These are phyloP conservation scores for Taenioides sp. DNA, from an alignment of 2,797 vertebrate genomes.

Conservation along the genomic window DNA sequence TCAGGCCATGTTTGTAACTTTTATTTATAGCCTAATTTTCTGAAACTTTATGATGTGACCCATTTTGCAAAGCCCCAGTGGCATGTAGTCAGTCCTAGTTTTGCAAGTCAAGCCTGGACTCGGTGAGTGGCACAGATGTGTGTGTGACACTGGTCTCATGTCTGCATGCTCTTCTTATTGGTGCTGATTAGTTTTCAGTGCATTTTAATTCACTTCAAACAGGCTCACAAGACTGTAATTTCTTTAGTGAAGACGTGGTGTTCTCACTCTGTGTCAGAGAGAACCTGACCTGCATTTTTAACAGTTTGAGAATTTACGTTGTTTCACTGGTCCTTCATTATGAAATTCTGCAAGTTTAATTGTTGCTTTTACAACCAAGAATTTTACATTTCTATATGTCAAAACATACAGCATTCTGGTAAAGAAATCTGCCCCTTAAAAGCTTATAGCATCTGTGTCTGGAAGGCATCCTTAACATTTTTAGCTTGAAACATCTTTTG, in stretches of 20 bases:
- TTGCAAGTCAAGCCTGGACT: slow-evolving; percentile 29
- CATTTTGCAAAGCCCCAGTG: slow-evolving; percentile 43
- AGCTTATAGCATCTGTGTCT: neutral
- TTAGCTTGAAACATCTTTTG: neutral
- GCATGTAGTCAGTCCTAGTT: slow-evolving; percentile 46
- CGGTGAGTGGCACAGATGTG: neutral
- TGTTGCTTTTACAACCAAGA: neutral
- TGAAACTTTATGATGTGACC: slow-evolving; percentile 39
- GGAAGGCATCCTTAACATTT: neutral
- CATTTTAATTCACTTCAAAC: slow-evolving; percentile 19
- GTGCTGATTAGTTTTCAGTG: slow-evolving; percentile 43
- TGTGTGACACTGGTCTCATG: slow-evolving; percentile 50
- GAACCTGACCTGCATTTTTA: neutral
- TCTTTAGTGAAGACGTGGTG: slow-evolving; percentile 11
- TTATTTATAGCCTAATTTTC: slow-evolving; percentile 33
- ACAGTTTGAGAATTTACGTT: neutral
- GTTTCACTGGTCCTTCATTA: neutral
- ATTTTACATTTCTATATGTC: neutral
- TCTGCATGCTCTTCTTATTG: slow-evolving; percentile 53
- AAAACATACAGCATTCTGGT: neutral
- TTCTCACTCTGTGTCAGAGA: slow-evolving; percentile 14
- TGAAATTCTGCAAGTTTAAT: neutral
- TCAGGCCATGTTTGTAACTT: slow-evolving; percentile 11
- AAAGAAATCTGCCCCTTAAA: neutral
- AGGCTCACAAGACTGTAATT: slow-evolving; percentile 26